Evolutionary conservation across 2,888 invertebrate genomes (phyloP).

Genomic region (Drosophila kambysellisi): DNA sequence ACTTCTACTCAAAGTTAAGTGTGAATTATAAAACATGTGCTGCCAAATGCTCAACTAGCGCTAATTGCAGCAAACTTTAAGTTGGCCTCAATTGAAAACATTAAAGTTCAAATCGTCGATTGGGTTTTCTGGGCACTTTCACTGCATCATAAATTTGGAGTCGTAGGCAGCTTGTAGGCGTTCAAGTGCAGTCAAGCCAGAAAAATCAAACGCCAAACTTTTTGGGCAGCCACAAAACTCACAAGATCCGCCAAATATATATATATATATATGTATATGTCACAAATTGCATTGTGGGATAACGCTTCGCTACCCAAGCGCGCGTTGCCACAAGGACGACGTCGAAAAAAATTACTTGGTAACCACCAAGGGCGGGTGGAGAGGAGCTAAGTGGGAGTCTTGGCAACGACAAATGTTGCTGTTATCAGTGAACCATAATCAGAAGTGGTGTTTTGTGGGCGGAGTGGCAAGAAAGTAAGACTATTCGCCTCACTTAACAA

Average conservation of each 20-base stretch:
- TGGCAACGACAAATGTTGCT: slow-evolving; percentile 59
- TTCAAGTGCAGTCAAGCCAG: slow-evolving; percentile 57
- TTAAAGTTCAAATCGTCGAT: slow-evolving; percentile 31
- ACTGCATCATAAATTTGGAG: slow-evolving; percentile 43
- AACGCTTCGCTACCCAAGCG: slow-evolving; percentile 47
- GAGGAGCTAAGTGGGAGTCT: slow-evolving; percentile 11
- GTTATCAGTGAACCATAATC: slow-evolving; percentile 60
- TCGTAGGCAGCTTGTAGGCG: slow-evolving; percentile 46
- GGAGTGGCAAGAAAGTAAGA: neutral
- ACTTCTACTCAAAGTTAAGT: neutral
- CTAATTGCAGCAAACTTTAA: slow-evolving; percentile 1
- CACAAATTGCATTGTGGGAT: slow-evolving; percentile 56
- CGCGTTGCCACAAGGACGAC: slow-evolving; percentile 14
- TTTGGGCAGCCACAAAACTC: slow-evolving; percentile 27
- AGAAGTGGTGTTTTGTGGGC: slow-evolving; percentile 17
- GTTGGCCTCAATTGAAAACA: neutral
- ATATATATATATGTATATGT: slow-evolving; percentile 12
- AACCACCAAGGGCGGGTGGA: neutral
- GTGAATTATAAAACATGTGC: neutral
- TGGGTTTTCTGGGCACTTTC: slow-evolving; percentile 40
- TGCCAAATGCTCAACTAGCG: slow-evolving; percentile 5
- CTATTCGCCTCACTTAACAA: slow-evolving; percentile 65
- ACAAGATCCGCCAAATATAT: slow-evolving; percentile 3
- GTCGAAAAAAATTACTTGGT: slow-evolving; percentile 14
- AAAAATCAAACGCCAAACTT: slow-evolving; percentile 57